Percentiles rank a stretch among this genome's conserved stretches.
phyloP scores from a whole-genome alignment of 2,113 vertebrate species.

The rabbit (Oryctolagus cuniculus) region mOryCun1.1 NC_091438.1:151337001-151337500 shows the following conservation, averaged over 20 bases:
- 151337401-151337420: constrained; percentile 89
- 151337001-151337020: background rate
- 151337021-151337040: background rate
- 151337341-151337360: constrained; percentile 92
- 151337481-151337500: background rate
- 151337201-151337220: background rate
- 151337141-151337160: background rate
- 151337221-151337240: background rate
- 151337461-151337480: too few relatives aligned
- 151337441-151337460: constrained; percentile 87
- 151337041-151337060: background rate
- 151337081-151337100: background rate
- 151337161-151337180: too few relatives aligned
- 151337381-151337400: constrained; percentile 87
- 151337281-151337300: rapidly evolving
- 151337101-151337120: too few relatives aligned
- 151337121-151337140: background rate
- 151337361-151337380: constrained; percentile 87
- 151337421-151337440: constrained; percentile 94
- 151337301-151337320: background rate
- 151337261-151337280: background rate
- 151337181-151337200: rapidly evolving
- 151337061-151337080: background rate
- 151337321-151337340: constrained; percentile 93
- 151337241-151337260: too few relatives aligned